Evolutionary conservation across 2,113 vertebrate species (phyloP), one percentile per base, ranked within the genome.

Genomic region (Paradoxurus hermaphroditus): DNA sequence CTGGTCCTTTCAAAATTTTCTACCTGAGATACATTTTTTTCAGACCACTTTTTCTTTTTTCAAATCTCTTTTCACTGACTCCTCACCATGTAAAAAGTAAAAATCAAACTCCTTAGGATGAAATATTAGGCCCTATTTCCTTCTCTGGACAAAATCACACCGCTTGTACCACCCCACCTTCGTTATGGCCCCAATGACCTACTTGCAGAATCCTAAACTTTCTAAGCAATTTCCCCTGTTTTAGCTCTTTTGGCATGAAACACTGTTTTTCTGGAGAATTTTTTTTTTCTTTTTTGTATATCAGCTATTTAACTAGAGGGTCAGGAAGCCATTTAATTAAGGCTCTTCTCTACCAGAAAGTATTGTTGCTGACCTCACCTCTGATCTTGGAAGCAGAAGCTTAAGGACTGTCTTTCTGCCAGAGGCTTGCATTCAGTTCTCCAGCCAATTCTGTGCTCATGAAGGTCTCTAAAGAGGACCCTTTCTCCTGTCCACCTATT

Each of bases 21-120:
- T 11, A 53, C 36, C 51, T 31, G 29, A 85, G 75, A 68, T 44
- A 39, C 25, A 53, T 56, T 34, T 83, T 78, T 77, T 77, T 12
- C 34, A 39, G 6, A 77, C n/a, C 39, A 88, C 3, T 83, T 78
- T 78, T 83, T 78, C 72, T 77, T 7, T 16, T 91, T 15, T 2
- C 29, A 94, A 85, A 73, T 77, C 49, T 34, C 34, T 56, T 62
- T 75, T 41, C 31, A 39, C 16, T 92, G n/a, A 19, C 19, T 96
- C 85, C 36, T 39, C 18, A 78, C 1, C 41, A 63, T 15, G 1
- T 63, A 88, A 97, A 92, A 78, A 89, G 62, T n/a, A 75, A 89
- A 94, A 97, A 13, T 77, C 34, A 89, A 97, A 92, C 13, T n/a
- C 44, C 25, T 70, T 13, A 95, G 39, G n/a, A 78, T 67, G 6